Conservation (phyloP, 2,797 vertebrate genomes). For the Zenarchopterus dispar region DNA sequence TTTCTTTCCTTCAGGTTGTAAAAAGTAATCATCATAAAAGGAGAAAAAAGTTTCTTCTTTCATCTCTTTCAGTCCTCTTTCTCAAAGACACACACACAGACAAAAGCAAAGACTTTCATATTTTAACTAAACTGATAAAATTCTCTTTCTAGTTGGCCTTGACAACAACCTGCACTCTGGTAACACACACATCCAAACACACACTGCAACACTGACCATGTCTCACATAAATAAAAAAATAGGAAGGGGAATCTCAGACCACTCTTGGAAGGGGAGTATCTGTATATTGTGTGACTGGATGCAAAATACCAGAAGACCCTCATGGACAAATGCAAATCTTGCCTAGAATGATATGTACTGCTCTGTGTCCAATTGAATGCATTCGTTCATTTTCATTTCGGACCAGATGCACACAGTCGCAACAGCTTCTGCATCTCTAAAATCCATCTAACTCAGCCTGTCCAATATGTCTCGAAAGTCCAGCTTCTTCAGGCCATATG, state of each 20-base stretch:
- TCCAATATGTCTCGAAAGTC: neutral
- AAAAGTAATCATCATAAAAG: slow-evolving; percentile 74
- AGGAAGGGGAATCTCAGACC: slow-evolving; percentile 15
- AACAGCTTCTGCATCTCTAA: neutral
- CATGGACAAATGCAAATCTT: neutral
- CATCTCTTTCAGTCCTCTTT: slow-evolving; percentile 58
- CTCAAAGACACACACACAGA: slow-evolving; percentile 39
- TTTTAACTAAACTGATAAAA: slow-evolving; percentile 76
- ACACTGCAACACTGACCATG: slow-evolving; percentile 40
- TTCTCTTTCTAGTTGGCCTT: slow-evolving; percentile 75
- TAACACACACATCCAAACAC: slow-evolving; percentile 40
- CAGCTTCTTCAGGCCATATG: slow-evolving; percentile 3
- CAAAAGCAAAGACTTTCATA: slow-evolving; percentile 32
- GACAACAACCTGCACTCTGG: slow-evolving; percentile 56
- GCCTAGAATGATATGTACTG: neutral
- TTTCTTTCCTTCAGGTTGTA: slow-evolving; percentile 55
- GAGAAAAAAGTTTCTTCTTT: slow-evolving; percentile 59
- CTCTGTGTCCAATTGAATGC: neutral
- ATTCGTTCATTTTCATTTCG: slow-evolving; percentile 10
- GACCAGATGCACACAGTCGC: neutral
- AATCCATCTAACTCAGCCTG: slow-evolving; percentile 1
- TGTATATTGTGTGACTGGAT: slow-evolving; percentile 1
- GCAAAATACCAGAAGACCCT: slow-evolving; percentile 4
- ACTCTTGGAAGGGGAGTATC: neutral
- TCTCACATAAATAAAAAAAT: slow-evolving; percentile 68